Base-by-base conservation (phyloP, 2,888 invertebrate species). In the Drosophila conformis region DNA sequence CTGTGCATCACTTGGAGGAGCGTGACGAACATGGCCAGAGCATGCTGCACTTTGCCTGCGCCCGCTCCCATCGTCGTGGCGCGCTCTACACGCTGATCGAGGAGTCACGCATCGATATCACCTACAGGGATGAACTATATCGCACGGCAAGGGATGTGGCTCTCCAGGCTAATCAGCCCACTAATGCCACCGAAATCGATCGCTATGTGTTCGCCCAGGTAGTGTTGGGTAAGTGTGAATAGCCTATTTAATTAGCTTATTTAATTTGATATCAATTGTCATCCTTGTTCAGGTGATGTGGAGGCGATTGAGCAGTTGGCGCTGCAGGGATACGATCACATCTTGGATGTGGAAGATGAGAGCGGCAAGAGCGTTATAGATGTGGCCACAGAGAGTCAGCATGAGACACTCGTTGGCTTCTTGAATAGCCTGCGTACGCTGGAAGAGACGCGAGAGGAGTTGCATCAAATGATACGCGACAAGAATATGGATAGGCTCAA, bases 11-110 rank as follows among this genome's bases (percentile, higher is more conserved):
- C 78, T 53, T 94, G 94, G 95, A 95, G 46, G 95, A 95, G 78
- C 94, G 96, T 78, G 98, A 98, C 87, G 98, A 98, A 91, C 97
- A 97, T 85, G 98, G 98, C 0, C 97, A 97, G 92, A 97, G 97
- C 73, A 96, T 97, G 95, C 93, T 98, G 40, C 98, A 98, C 93
- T 97, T 97, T 93, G 97, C 98, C 1, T 96, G 97, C 1, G 96
- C 97, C 0, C 95, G 97, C 54, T 95, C 96, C 0, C 98, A 98
- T 90, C 95, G 97, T 0, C 95, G 96, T 58, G 96, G 97, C 77
- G 96, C 96, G 0, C 94, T 98, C 42, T 96, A 96, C 89, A 96
- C 97, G 86, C 94, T 98, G 27, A 94, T 98, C 7, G 95, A 96
- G 90, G 97, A 98, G 90, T 95, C 96, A 0, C 96, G 96, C 80